Conservation (phyloP, 2,888 invertebrate genomes). For the Agonopterix arenella region DNA sequence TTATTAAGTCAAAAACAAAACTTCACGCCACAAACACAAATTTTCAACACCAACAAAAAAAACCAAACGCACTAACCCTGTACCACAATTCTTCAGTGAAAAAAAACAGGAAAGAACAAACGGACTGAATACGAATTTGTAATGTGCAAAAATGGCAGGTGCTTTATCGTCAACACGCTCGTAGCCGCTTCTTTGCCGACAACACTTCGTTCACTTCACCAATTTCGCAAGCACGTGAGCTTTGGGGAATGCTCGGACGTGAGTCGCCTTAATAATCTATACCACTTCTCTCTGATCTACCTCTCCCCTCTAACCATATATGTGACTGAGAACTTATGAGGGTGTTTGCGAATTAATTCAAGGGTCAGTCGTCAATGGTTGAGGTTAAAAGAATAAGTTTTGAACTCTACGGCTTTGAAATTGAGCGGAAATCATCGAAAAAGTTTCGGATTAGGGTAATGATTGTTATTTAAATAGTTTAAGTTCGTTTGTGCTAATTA, state of each 20-base stretch:
- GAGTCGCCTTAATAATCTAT: conserved; percentile 31
- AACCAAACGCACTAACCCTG: not conserved
- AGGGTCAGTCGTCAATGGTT: conserved; percentile 16
- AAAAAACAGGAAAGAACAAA: conserved; percentile 10
- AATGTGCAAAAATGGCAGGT: conserved; percentile 20
- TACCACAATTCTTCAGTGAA: not conserved
- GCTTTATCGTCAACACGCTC: conserved; percentile 26
- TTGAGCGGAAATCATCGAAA: conserved; percentile 36
- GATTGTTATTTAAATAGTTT: conserved; percentile 31
- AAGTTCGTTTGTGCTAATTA: conserved; percentile 2
- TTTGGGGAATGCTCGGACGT: conserved; percentile 35
- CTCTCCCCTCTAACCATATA: not conserved
- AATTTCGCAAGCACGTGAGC: conserved; percentile 49
- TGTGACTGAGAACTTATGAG: not conserved
- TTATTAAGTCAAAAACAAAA: too few species aligned
- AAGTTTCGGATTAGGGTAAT: conserved; percentile 23
- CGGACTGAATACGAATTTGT: conserved; percentile 9
- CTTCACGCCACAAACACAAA: not conserved
- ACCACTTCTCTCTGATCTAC: conserved; percentile 17
- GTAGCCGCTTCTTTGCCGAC: conserved; percentile 11
- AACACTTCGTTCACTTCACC: conserved; percentile 39
- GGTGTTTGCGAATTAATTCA: conserved; percentile 2
- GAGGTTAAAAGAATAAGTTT: conserved; percentile 38
- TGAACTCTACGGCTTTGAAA: conserved; percentile 37
- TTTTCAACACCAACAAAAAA: not conserved